A percentile compares a stretch with the other conserved stretches of the same genome.
Evolutionary conservation across 2,888 invertebrate genomes (phyloP).

Genomic region (Flexamia atlantica): DNA sequence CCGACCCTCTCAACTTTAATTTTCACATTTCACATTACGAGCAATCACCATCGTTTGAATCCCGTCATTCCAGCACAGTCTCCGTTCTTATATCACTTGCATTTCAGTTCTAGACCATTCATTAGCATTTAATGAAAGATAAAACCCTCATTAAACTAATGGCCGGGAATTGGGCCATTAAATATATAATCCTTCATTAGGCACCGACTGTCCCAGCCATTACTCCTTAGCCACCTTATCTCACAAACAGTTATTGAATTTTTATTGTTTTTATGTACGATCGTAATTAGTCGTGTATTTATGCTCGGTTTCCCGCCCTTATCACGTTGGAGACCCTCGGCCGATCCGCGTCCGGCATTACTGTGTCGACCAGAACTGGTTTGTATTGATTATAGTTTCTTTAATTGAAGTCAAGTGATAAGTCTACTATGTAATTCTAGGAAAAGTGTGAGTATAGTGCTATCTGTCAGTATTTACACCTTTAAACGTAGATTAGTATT

Average conservation of each 20-base stretch:
- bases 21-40: too few relatives aligned
- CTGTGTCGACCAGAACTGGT: neutral
- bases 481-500: too few relatives aligned
- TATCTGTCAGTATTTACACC: too few relatives aligned
- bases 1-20: too few relatives aligned
- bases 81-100: slow-evolving; percentile 8
- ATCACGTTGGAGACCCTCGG: neutral
- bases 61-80: too few relatives aligned
- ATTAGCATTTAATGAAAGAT: slow-evolving; percentile 59
- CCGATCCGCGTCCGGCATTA: neutral
- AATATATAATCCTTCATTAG: slow-evolving; percentile 58
- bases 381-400: neutral
- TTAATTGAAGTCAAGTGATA: neutral
- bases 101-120: slow-evolving; percentile 51
- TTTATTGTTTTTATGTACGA: slow-evolving; percentile 51
- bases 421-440: too few relatives aligned
- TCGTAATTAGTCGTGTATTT: slow-evolving; percentile 42
- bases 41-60: too few relatives aligned
- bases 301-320: slow-evolving; percentile 25
- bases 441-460: too few relatives aligned
- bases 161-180: slow-evolving; percentile 56
- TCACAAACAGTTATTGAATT: slow-evolving; percentile 49
- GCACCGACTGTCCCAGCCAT: slow-evolving; percentile 5
- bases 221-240: slow-evolving; percentile 19
- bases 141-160: slow-evolving; percentile 55